Conservation (phyloP, 92 coral and sea anemone species). For the Isaurus tuberculatus region DNA sequence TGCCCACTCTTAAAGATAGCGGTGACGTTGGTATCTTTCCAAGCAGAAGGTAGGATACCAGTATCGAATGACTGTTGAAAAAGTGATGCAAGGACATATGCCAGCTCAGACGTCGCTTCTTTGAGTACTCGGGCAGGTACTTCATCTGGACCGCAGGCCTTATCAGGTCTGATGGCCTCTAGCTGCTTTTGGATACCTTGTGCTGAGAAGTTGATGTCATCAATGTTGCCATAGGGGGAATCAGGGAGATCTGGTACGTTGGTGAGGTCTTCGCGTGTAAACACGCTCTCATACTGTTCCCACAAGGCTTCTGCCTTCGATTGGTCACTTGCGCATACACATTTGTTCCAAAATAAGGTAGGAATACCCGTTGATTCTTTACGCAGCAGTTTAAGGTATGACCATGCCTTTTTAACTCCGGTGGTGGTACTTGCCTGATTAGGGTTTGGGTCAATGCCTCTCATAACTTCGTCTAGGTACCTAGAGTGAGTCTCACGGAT, state of each 20-base stretch:
- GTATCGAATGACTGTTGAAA: not conserved
- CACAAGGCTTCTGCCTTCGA: conserved; percentile 44
- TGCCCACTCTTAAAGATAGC: conserved; percentile 19
- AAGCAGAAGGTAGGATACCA: conserved; percentile 13
- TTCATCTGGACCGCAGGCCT: conserved; percentile 9
- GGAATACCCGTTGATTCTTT: conserved; percentile 59
- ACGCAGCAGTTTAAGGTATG: conserved; percentile 53
- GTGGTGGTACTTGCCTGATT: conserved; percentile 27
- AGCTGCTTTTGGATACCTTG: no score
- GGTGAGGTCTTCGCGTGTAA: conserved; percentile 38
- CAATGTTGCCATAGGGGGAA: no score
- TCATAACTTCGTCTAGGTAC: conserved; percentile 26
- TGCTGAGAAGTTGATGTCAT: no score
- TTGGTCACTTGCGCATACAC: conserved; percentile 40
- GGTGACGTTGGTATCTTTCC: conserved; percentile 16
- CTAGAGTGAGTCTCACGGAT: conserved; percentile 10
- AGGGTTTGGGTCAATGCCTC: conserved; percentile 33
- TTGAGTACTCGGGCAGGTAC: not conserved
- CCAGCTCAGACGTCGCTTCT: not conserved
- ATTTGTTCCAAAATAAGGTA: conserved; percentile 55
- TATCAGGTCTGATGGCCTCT: conserved; percentile 6
- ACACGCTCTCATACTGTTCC: no score
- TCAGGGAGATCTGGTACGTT: conserved; percentile 41
- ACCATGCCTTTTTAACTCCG: conserved; percentile 61
- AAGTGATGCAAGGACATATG: not conserved